A percentile compares a stretch with the other conserved stretches of the same genome.
These are phyloP conservation scores for Anguilla pacifica DNA, from an alignment of 2,797 vertebrate genomes.

Conservation along the genomic window DNA sequence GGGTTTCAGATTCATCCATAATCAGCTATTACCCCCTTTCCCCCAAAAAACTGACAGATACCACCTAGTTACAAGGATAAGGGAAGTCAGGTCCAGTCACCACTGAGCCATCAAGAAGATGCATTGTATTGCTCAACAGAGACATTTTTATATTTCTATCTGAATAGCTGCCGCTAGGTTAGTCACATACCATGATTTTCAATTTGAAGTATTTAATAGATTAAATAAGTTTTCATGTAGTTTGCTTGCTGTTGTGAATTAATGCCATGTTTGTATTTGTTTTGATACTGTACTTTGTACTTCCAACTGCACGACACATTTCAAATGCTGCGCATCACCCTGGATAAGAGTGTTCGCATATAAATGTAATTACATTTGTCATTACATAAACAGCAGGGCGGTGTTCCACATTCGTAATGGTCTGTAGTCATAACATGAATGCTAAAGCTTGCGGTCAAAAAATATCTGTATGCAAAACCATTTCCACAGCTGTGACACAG, in stretches of 20 bases:
- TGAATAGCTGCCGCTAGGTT: not conserved
- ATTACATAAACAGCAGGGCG: not conserved
- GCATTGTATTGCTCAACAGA: not conserved
- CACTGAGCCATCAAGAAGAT: not conserved
- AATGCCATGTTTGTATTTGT: not conserved
- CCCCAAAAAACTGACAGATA: not conserved
- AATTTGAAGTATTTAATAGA: not conserved
- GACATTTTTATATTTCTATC: not conserved
- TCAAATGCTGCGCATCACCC: not conserved
- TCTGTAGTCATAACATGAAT: not conserved
- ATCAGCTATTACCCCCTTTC: slow-evolving; percentile 70
- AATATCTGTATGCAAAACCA: not conserved
- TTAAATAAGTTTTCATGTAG: not conserved
- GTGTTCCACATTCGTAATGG: not conserved
- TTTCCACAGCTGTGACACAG: not conserved
- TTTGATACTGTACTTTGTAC: not conserved
- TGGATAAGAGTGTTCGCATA: not conserved
- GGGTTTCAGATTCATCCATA: slow-evolving; percentile 74
- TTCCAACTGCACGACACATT: not conserved
- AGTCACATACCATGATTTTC: not conserved
- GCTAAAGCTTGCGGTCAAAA: not conserved
- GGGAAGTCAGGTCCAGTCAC: not conserved
- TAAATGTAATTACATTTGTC: slow-evolving; percentile 3
- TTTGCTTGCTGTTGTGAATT: not conserved
- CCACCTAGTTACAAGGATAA: slow-evolving; percentile 30